A percentile compares a stretch with the other conserved stretches of the same genome.
Conservation (phyloP, 1,140 invertebrate genomes). For the Lepidurus arcticus region DNA sequence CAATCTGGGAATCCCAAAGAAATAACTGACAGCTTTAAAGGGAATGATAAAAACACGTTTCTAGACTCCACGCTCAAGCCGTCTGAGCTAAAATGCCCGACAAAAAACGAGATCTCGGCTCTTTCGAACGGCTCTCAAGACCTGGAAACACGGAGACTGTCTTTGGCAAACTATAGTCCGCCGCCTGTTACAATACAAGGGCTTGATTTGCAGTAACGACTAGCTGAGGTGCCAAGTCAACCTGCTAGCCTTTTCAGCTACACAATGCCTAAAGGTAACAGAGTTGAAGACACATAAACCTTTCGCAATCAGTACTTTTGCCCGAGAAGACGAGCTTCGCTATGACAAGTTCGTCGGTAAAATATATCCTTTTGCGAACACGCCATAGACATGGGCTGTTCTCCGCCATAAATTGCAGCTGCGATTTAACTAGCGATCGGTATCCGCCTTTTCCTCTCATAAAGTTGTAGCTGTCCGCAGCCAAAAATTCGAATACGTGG, state of each 20-base stretch:
- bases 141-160: background rate
- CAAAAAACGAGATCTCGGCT: background rate
- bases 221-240: background rate
- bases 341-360: background rate
- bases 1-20: background rate
- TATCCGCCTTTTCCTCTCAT: background rate
- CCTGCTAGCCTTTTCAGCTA: slow-evolving; percentile 5
- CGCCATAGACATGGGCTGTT: background rate
- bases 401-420: background rate
- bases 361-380: background rate
- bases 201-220: background rate
- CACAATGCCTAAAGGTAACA: background rate
- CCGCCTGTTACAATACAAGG: background rate
- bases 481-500: background rate
- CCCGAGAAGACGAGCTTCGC: background rate
- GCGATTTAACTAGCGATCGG: background rate
- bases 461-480: background rate
- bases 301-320: background rate
- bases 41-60: background rate
- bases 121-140: background rate
- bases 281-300: background rate
- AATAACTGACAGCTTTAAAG: background rate
- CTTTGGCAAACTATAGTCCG: background rate
- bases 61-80: background rate
- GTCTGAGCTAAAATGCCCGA: background rate